A percentile compares a stretch with the other conserved stretches of the same genome.
These are phyloP conservation scores for Petrocephalus schoutedeni DNA, from an alignment of 2,797 vertebrate species.

Conservation along the genomic window DNA sequence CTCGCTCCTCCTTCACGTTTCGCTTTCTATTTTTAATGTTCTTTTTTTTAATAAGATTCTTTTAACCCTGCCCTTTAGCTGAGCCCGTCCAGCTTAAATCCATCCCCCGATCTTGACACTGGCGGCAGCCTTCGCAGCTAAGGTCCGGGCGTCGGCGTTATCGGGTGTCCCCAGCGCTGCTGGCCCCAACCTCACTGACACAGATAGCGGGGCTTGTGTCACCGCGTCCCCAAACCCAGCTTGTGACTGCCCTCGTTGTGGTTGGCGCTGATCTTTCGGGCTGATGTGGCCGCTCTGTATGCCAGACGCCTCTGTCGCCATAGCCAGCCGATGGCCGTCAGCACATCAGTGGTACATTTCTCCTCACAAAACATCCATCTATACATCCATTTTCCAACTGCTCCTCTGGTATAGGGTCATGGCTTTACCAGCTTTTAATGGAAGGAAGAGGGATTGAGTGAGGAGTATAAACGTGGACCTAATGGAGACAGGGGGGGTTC, in stretches of 20 bases:
- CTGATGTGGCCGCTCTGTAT: neutral
- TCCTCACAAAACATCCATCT: neutral
- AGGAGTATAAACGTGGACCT: neutral
- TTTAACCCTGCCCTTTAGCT: neutral
- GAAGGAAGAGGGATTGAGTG: neutral
- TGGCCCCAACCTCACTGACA: neutral
- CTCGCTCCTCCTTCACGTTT: neutral
- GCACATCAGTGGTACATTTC: neutral
- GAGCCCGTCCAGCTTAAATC: neutral
- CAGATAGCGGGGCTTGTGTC: neutral
- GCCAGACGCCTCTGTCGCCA: neutral
- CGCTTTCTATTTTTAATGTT: neutral
- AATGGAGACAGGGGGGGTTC: neutral
- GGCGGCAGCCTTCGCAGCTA: neutral
- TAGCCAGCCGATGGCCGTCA: neutral
- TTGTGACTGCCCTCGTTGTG: neutral
- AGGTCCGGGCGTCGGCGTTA: neutral
- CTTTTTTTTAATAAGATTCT: neutral
- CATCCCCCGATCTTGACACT: neutral
- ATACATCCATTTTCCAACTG: neutral
- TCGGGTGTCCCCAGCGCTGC: neutral
- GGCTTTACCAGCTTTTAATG: neutral
- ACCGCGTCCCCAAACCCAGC: neutral
- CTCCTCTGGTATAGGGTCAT: neutral
- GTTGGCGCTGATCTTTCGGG: neutral